Base-by-base conservation (phyloP, 92 coral and sea anemone genomes). In the Porites evermanni region DNA sequence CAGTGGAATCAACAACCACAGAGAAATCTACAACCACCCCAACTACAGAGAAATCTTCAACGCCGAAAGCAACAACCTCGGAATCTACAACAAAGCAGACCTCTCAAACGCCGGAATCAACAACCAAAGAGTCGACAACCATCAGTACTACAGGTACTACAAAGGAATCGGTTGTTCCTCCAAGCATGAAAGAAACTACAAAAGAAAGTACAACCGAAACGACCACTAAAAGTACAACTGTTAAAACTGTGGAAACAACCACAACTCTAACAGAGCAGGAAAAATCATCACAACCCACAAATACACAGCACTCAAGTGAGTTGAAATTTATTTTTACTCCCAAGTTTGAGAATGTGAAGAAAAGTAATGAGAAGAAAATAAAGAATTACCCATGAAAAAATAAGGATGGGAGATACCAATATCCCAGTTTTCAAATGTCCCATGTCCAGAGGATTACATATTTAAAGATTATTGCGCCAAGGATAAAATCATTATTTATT, bases 91-190 rank as follows among this genome's bases (percentile, higher is more conserved):
- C 83, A 38, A 38, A 38, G 47, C 47, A 38, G 47, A 4, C 47
- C 0, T 38, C 47, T 38, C 47, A 38, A 38, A 38, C 47, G 47
- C 47, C 47, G 12, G 70, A 86, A 67, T 59, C 52, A 3, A 74
- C 91, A 67, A 76, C 87, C 29, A 69, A 78, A 51, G 75, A 74
- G 74, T 56, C 87, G 72, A 86, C 88, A 23, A 86, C 93, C 0
- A 12, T 52, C 3, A 13, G 23, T 29, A 12, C 67, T 5, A 23
- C 64, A 10, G 53, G 65, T 51, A 51, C 84, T 11, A 21, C 72
- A 7, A 29, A 63, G n/a, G 78, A 70, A 32, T 54, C 86, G 2
- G 9, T 67, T 21, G 29, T 53, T 53, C 12, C 61, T 26, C 78
- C 78, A 2, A 79, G 84, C 54, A 47, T 67, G 53, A 14, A 29